phyloP scores from a whole-genome alignment of 2,113 vertebrate genomes.

The Halichoeres trimaculatus region DNA sequence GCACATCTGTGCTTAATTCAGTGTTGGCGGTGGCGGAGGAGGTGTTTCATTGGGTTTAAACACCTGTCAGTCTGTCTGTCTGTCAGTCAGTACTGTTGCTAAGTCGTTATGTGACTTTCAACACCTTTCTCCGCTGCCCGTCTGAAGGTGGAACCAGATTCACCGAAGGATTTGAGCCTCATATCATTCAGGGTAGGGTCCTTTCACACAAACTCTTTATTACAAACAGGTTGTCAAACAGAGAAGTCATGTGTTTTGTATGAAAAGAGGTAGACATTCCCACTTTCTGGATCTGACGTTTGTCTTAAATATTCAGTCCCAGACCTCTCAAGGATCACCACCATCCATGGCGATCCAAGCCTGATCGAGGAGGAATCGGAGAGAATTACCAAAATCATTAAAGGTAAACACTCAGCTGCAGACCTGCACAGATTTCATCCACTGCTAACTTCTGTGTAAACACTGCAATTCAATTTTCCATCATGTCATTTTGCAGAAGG shows the following conservation, averaged over 20 bases:
- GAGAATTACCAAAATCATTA: slow-evolving; percentile 80
- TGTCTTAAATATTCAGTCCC: slow-evolving; percentile 64
- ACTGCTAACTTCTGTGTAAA: not conserved
- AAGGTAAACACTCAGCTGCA: slow-evolving; percentile 61
- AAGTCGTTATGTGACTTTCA: slow-evolving; percentile 68
- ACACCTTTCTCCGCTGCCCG: slow-evolving; percentile 68
- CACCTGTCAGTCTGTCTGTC: slow-evolving; percentile 63
- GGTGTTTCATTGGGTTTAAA: slow-evolving; percentile 41
- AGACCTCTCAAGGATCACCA: slow-evolving; percentile 79
- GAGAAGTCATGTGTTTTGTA: not conserved
- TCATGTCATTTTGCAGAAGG: slow-evolving; percentile 58
- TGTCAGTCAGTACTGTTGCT: slow-evolving; percentile 66
- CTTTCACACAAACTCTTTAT: slow-evolving; percentile 31
- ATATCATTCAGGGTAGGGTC: slow-evolving; percentile 78
- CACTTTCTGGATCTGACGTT: slow-evolving; percentile 6
- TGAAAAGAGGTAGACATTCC: no score
- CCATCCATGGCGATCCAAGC: slow-evolving; percentile 67
- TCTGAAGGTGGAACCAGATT: slow-evolving; percentile 71
- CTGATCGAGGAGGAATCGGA: slow-evolving; percentile 75
- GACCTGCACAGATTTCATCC: not conserved
- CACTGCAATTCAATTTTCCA: not conserved
- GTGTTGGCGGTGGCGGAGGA: slow-evolving; percentile 62
- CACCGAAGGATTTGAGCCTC: slow-evolving; percentile 73
- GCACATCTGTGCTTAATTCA: slow-evolving; percentile 39
- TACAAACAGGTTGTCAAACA: slow-evolving; percentile 23